Conservation (phyloP, 2,888 invertebrate species). For the Adelognathus sp. region DNA sequence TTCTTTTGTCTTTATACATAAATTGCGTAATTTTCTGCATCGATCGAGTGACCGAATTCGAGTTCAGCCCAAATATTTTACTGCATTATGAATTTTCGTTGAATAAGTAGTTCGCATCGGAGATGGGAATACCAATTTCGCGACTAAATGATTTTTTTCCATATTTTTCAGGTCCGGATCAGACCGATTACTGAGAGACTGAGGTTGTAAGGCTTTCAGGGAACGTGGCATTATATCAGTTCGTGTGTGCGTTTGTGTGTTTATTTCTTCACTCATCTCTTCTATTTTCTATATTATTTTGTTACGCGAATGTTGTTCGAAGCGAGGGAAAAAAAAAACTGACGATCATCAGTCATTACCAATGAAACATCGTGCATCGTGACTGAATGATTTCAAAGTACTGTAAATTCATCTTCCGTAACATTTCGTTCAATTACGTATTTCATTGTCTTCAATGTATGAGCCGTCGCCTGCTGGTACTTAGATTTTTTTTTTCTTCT, state of each 20-base stretch:
- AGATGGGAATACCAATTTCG: neutral
- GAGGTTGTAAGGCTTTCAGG: constrained; percentile 26
- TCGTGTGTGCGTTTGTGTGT: constrained; percentile 42
- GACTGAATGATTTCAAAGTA: neutral
- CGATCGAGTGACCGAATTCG: constrained; percentile 47
- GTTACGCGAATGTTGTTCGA: constrained; percentile 31
- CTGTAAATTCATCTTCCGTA: neutral
- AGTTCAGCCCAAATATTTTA: constrained; percentile 22
- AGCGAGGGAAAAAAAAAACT: neutral
- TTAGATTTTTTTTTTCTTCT: neutral
- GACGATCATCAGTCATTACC: neutral
- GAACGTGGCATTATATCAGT: constrained; percentile 33
- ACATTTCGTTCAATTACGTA: neutral
- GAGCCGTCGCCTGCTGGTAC: neutral
- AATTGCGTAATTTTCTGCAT: too few relatives aligned
- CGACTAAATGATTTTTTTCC: constrained; percentile 37
- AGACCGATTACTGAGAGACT: constrained; percentile 75
- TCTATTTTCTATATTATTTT: constrained; percentile 48
- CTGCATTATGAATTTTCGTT: neutral
- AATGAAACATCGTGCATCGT: neutral
- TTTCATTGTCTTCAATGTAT: neutral
- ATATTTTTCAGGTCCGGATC: constrained; percentile 78
- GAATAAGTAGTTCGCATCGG: neutral
- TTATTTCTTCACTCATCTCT: constrained; percentile 18
- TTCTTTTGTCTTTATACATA: neutral